Percentiles rank a stretch among this genome's conserved stretches.
These are phyloP conservation scores for Melanotaenia parkinsoni DNA, from an alignment of 2,797 vertebrate genomes.

Conservation along the genomic window DNA sequence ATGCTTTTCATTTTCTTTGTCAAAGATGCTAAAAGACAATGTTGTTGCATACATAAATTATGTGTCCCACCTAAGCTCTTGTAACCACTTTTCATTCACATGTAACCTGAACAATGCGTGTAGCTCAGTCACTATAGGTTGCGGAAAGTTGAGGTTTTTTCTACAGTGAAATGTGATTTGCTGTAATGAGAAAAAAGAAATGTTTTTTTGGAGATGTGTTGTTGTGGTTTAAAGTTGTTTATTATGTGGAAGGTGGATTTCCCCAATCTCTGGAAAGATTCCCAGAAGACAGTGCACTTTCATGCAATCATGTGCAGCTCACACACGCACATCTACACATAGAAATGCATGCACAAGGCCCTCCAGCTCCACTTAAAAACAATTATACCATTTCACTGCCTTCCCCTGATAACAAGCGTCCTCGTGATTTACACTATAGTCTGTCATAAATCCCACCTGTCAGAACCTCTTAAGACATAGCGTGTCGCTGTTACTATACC, in stretches of 20 bases:
- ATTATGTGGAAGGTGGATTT: constrained; percentile 72
- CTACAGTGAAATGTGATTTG: constrained; percentile 59
- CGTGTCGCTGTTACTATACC: constrained; percentile 52
- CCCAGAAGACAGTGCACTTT: constrained; percentile 64
- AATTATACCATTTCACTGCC: constrained; percentile 68
- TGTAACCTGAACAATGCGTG: constrained; percentile 47
- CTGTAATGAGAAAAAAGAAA: constrained; percentile 57
- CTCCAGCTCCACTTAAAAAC: constrained; percentile 70
- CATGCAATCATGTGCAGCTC: constrained; percentile 57
- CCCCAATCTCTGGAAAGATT: constrained; percentile 69
- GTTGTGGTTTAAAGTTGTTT: constrained; percentile 66
- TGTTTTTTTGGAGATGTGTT: constrained; percentile 64
- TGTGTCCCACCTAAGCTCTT: constrained; percentile 29
- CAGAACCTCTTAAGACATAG: constrained; percentile 58
- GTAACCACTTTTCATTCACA: constrained; percentile 42
- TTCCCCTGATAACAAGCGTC: constrained; percentile 71
- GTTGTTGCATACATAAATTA: constrained; percentile 22
- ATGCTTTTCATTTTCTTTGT: not conserved
- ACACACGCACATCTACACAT: constrained; percentile 23
- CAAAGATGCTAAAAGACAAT: not conserved
- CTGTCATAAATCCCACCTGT: constrained; percentile 62
- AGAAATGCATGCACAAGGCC: constrained; percentile 31
- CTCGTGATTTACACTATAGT: constrained; percentile 60
- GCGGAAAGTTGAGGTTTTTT: constrained; percentile 58
- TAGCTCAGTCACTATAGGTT: constrained; percentile 51